Evolutionary conservation across 2,113 vertebrate species (phyloP).

Genomic region (Pantherophis guttatus): DNA sequence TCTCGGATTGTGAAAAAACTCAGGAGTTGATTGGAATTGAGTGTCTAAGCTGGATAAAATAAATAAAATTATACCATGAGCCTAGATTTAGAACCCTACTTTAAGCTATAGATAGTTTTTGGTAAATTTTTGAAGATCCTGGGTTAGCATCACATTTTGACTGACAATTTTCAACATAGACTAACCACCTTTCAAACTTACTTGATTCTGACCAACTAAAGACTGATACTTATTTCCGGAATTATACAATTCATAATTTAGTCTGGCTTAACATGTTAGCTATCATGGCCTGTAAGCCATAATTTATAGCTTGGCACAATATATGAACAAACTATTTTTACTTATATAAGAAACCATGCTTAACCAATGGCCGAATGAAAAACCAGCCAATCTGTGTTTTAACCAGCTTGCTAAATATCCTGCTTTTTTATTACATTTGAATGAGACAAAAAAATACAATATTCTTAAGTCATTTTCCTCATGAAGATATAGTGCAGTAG

Average conservation of each 20-base stretch:
- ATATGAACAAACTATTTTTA: not conserved
- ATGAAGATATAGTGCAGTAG: constrained; percentile 30
- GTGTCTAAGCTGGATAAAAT: not conserved
- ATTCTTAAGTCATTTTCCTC: constrained; percentile 26
- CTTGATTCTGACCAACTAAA: not conserved
- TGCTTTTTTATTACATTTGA: constrained; percentile 25
- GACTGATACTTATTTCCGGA: not conserved
- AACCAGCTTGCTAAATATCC: constrained; percentile 6
- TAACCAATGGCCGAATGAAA: not conserved
- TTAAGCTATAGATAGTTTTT: not conserved
- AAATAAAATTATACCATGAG: not conserved
- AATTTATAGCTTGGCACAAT: not conserved
- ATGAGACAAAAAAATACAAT: constrained; percentile 21
- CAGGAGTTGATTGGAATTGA: not conserved
- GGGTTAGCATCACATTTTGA: not conserved
- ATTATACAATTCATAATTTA: not conserved
- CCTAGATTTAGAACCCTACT: not conserved
- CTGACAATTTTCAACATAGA: not conserved
- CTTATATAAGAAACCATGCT: not conserved
- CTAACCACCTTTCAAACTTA: not conserved
- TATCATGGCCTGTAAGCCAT: not conserved
- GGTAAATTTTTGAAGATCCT: not conserved
- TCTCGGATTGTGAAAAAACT: not conserved
- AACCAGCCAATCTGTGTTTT: not conserved
- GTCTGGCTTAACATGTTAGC: not conserved